Percentiles rank a stretch among this genome's conserved stretches.
Conservation (phyloP, 2,888 invertebrate species). For the Penaeus monodon region DNA sequence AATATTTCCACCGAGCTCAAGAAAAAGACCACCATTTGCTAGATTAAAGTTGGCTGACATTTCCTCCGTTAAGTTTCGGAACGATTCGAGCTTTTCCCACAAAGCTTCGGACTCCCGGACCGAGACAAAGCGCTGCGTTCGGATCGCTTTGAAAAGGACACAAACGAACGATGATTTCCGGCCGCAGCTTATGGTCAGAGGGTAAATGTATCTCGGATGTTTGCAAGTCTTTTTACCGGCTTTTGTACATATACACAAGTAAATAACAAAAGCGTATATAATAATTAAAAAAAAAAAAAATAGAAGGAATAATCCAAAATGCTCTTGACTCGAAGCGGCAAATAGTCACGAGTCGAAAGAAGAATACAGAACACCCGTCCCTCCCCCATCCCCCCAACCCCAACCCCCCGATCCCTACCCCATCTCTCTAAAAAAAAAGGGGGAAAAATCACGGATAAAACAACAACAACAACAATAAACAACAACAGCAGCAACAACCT, state of each 20-base stretch:
- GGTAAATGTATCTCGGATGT: slow-evolving; percentile 49
- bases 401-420: too few relatives aligned
- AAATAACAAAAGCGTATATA: too few relatives aligned
- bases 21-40: slow-evolving; percentile 57
- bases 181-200: slow-evolving; percentile 44
- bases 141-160: background rate
- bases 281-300: background rate
- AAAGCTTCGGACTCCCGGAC: background rate
- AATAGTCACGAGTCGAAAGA: background rate
- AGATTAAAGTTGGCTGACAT: slow-evolving; percentile 60
- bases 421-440: too few relatives aligned
- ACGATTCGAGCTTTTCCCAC: background rate
- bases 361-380: too few relatives aligned
- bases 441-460: too few relatives aligned
- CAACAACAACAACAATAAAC: too few relatives aligned
- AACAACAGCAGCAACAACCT: too few relatives aligned
- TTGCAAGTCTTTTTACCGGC: slow-evolving; percentile 32
- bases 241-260: too few relatives aligned
- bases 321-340: background rate
- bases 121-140: background rate
- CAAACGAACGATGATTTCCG: slow-evolving; percentile 31
- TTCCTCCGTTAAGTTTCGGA: slow-evolving; percentile 39
- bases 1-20: slow-evolving; percentile 45
- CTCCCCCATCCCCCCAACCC: too few relatives aligned
- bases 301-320: background rate